Evolutionary conservation across 2,888 invertebrate species (phyloP), one percentile per base, ranked within the genome.

Genomic region (Brassicogethes aeneus): DNA sequence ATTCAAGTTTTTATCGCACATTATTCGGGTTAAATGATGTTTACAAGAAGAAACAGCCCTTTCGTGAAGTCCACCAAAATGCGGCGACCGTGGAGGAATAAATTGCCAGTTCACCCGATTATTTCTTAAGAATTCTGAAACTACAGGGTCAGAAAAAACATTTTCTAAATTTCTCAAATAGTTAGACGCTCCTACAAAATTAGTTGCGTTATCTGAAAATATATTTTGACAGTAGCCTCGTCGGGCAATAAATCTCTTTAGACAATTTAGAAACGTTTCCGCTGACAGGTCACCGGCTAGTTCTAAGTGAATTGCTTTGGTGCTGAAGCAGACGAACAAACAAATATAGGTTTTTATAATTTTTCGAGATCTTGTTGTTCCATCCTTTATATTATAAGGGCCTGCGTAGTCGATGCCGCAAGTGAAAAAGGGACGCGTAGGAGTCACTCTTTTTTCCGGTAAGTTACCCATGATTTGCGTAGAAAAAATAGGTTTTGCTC

Each of bases 61-160:
- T 15, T 43, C 36, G 36, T 39, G 40, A 2, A 43, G 16, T 2
- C n/a, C 50, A 1, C 59, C 57, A 29, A 54, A 54, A 35, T 59
- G 53, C 1, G 56, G 56, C 7, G 55, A 47, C n/a, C 38, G 15
- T 3, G 60, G 50, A 2, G 57, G 56, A 32, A 48, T 57, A 41
- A 60, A 62, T n/a, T 51, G 46, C 61, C 59, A 61, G 1, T 44
- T 1, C 5, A 52, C 54, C 10, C 17, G 15, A 13, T 38, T 31
- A 7, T 38, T 3, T n/a, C 17, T 17, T 13, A 10, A 37, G 5
- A 17, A 17, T 7, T 13, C n/a, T 17, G n/a, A 2, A 23, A 13
- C 2, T 10, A 2, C 50, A 51, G 3, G 45, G 38, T 8, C 41
- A 39, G 13, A 34, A 33, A 39, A 37, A 13, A 39, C 10, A 1